Evolutionary conservation across 2,888 invertebrate genomes (phyloP), one percentile per base, ranked within the genome.

Genomic region (Nemapogon koenigi): DNA sequence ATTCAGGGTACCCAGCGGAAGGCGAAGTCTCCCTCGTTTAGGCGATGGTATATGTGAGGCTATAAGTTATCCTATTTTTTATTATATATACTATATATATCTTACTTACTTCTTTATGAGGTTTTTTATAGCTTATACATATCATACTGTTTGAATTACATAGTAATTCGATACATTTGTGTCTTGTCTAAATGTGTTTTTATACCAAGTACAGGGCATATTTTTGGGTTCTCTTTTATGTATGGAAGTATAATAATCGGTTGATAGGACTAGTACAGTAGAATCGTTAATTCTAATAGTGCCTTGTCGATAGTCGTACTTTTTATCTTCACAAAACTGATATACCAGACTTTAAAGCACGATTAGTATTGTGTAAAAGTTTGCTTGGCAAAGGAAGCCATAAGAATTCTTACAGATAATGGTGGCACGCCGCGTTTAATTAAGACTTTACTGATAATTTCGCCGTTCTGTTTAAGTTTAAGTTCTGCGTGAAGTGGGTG

Each of bases 401-500:
- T 10, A 10, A 22, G 16, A 15, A 27, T 15, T 15, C 16, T 16
- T 26, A 15, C 10, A 6, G 36, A 36, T 11, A 7, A 10, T 6
- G 22, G 4, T 7, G 22, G 22, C 6, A 22, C 22, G 37, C 40
- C 41, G 2, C 29, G 38, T 2, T 27, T 41, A 19, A 45, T 6
- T 19, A 46, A 14, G 16, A 42, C 15, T 16, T 48, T 18, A 46
- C 46, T 38, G 46, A 50, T 42, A 49, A 43, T 40, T 17, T 46
- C 32, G 37, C 47, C 16, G 31, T 16, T n/a, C n/a, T n/a, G n/a
- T n/a, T 15, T n/a, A 13, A 31, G 31, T 13, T 13, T 31, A 16
- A 18, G 33, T 6, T 31, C 31, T n/a, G 31, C 31, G n/a, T 31
- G 13, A 7, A 31, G 31, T 7, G 31, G 31, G 16, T 33, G 33